A percentile compares a stretch with the other conserved stretches of the same genome.
These are phyloP conservation scores for Hypercompe scribonia DNA, from an alignment of 2,888 invertebrate genomes.

Conservation along the genomic window DNA sequence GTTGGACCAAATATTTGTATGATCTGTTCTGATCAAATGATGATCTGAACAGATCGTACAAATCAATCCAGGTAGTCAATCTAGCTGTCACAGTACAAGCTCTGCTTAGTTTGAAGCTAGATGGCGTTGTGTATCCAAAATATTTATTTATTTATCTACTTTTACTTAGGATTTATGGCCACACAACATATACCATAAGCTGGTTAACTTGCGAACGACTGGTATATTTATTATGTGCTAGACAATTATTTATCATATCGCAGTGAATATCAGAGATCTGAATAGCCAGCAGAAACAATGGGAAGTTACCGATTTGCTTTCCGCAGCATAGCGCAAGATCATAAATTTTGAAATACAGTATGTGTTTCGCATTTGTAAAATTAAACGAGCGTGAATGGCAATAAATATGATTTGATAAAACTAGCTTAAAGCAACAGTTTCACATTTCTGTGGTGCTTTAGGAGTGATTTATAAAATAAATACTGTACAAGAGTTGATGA, in stretches of 20 bases:
- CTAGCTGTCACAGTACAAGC: too few species aligned
- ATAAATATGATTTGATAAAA: background rate
- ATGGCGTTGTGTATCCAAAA: too few species aligned
- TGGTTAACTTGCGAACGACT: slow-evolving; percentile 9
- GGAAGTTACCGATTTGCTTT: slow-evolving; percentile 33
- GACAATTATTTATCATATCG: slow-evolving; percentile 39
- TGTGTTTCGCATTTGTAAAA: background rate
- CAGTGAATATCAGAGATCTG: slow-evolving; percentile 38
- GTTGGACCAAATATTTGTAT: too few species aligned
- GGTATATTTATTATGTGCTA: slow-evolving; percentile 43
- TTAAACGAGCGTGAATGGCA: background rate
- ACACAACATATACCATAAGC: background rate
- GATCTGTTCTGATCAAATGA: too few species aligned
- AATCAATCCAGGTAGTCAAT: too few species aligned
- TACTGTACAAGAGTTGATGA: background rate
- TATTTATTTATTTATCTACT: too few species aligned
- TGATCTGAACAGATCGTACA: too few species aligned
- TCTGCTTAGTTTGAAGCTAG: too few species aligned
- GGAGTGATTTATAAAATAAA: background rate
- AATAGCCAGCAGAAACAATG: slow-evolving; percentile 34
- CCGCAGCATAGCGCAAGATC: slow-evolving; percentile 20
- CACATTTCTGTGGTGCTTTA: background rate
- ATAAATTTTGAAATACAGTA: slow-evolving; percentile 23
- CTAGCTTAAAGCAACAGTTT: background rate
- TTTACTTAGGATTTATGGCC: too few species aligned